These are phyloP conservation scores for Jacana jacana DNA, from an alignment of 2,113 vertebrate genomes.

Conservation along the genomic window DNA sequence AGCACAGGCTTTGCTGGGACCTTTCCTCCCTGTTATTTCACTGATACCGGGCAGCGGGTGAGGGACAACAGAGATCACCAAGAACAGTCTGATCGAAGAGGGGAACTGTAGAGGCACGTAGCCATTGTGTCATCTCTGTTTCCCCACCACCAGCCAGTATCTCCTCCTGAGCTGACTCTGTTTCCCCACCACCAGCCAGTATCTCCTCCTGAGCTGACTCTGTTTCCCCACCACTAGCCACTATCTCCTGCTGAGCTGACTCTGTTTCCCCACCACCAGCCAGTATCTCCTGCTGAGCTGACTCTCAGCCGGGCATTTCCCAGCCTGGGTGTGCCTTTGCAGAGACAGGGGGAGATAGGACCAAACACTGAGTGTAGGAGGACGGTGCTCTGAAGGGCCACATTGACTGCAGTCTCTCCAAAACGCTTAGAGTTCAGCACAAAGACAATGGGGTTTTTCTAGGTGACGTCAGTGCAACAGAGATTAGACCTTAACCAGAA, in stretches of 20 bases:
- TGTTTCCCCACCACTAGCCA: not conserved
- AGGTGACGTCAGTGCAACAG: not conserved
- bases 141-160: not conserved
- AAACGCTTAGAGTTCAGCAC: not conserved
- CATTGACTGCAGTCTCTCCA: not conserved
- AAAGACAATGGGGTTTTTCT: not conserved
- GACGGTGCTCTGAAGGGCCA: not conserved
- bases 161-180: not conserved
- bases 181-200: not conserved
- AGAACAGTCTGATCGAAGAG: not conserved
- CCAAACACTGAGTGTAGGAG: not conserved
- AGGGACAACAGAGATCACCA: not conserved
- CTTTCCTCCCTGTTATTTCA: not conserved
- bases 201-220: not conserved
- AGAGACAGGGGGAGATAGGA: not conserved
- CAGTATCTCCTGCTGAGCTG: not conserved
- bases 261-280: not conserved
- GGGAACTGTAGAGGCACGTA: not conserved
- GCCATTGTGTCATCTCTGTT: not conserved
- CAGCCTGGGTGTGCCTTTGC: not conserved
- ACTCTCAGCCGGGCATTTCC: not conserved
- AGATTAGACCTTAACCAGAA: not conserved
- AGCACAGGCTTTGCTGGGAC: not conserved
- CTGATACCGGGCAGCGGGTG: not conserved
- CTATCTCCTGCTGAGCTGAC: not conserved